A percentile compares a stretch with the other conserved stretches of the same genome.
Evolutionary conservation across 2,888 invertebrate species (phyloP).

Genomic region (Noctua comes): DNA sequence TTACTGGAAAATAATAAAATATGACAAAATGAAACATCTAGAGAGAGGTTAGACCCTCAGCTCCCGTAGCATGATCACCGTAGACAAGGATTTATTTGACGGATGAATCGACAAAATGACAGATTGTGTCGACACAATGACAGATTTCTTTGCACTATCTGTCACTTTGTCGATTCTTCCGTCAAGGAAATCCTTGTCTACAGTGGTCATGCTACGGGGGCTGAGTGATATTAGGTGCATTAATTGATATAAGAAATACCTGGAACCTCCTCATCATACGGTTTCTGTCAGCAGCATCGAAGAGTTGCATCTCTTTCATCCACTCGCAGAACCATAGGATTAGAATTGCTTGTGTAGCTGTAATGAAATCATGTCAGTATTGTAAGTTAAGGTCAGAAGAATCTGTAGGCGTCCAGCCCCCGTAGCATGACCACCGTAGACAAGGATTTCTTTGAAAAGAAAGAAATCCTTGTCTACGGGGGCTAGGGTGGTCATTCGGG

Average conservation of each 20-base stretch:
- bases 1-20: not conserved
- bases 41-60: not conserved
- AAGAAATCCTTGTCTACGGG: too few relatives aligned
- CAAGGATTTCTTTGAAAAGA: too few relatives aligned
- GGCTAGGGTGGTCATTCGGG: not conserved
- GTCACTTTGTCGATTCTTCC: too few relatives aligned
- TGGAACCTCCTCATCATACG: constrained; percentile 84
- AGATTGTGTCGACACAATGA: too few relatives aligned
- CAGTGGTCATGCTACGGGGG: too few relatives aligned
- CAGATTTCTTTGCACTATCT: too few relatives aligned
- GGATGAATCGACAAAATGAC: too few relatives aligned
- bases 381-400: not conserved
- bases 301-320: constrained; percentile 88
- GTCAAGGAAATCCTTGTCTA: too few relatives aligned
- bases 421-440: too few relatives aligned
- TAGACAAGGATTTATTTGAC: too few relatives aligned
- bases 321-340: constrained; percentile 88
- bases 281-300: constrained; percentile 84
- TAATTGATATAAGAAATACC: constrained; percentile 66
- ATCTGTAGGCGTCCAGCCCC: not conserved
- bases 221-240: not conserved
- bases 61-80: too few relatives aligned
- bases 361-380: constrained; percentile 36
- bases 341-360: constrained; percentile 83
- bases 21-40: not conserved